Evolutionary conservation across 1,140 invertebrate genomes (phyloP).

Genomic region (Goniozus legneri): DNA sequence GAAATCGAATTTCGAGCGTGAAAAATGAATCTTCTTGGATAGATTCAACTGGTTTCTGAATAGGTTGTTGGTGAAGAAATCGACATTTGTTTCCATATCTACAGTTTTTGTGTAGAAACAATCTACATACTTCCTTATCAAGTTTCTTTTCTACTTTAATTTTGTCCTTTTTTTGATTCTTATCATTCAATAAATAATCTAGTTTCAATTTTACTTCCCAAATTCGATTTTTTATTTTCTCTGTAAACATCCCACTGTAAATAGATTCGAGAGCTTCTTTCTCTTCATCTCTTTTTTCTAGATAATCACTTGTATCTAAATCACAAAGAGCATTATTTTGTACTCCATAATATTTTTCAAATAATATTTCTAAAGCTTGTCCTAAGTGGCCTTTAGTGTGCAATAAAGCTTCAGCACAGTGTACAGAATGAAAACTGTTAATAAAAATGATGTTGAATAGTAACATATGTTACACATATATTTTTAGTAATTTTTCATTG

Average conservation of each 20-base stretch:
- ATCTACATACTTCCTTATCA: constrained; percentile 64
- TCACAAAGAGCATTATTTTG: constrained; percentile 35
- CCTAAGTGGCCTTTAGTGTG: constrained; percentile 63
- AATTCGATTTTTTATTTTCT: constrained; percentile 62
- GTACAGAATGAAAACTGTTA: constrained; percentile 69
- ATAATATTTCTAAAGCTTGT: constrained; percentile 65
- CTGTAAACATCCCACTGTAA: constrained; percentile 64
- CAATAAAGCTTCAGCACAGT: constrained; percentile 69
- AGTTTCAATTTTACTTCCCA: constrained; percentile 67
- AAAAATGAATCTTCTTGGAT: constrained; percentile 47
- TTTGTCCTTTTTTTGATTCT: constrained; percentile 51
- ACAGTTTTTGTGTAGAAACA: constrained; percentile 65
- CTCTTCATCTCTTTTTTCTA: constrained; percentile 66
- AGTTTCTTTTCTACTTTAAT: constrained; percentile 47
- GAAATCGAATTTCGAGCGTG: constrained; percentile 71
- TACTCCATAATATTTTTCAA: constrained; percentile 64
- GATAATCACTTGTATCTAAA: constrained; percentile 51
- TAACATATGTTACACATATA: too few species aligned
- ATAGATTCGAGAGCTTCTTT: constrained; percentile 71
- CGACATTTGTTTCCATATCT: constrained; percentile 68
- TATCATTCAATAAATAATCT: constrained; percentile 64
- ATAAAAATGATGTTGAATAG: constrained; percentile 43
- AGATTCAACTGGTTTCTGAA: constrained; percentile 26
- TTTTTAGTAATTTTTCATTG: too few species aligned
- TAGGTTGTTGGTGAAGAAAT: constrained; percentile 64